Evolutionary conservation across 2,888 invertebrate genomes (phyloP).

Genomic region (Sarcophaga variegata): DNA sequence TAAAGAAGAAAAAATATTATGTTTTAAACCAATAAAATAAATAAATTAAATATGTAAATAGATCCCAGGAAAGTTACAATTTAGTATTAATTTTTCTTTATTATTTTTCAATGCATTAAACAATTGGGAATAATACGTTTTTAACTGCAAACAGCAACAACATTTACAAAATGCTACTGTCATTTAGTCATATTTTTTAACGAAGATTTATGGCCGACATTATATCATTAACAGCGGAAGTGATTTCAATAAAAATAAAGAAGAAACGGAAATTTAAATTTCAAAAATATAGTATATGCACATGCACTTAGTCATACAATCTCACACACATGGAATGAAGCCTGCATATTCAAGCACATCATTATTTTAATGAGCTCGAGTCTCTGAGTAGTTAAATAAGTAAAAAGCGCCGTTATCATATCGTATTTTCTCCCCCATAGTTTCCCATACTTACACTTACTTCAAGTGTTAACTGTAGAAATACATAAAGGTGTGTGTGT

Average conservation of each 20-base stretch:
- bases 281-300: background rate
- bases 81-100: background rate
- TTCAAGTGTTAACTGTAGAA: background rate
- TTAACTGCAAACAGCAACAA: background rate
- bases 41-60: constrained; percentile 8
- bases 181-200: constrained; percentile 39
- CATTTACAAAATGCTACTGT: constrained; percentile 32
- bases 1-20: background rate
- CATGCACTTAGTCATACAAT: background rate
- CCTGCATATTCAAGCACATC: background rate
- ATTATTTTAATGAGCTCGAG: background rate
- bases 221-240: constrained; percentile 28
- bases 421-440: background rate
- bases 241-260: constrained; percentile 35
- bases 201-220: constrained; percentile 49
- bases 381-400: background rate
- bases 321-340: background rate
- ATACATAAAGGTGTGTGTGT: too few relatives aligned
- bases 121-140: background rate
- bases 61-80: constrained; percentile 21
- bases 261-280: constrained; percentile 35
- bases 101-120: background rate
- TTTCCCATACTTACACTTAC: background rate
- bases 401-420: background rate
- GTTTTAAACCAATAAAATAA: background rate